These are phyloP conservation scores for Drosophila algonquin DNA, from an alignment of 2,888 invertebrate genomes.

Conservation along the genomic window DNA sequence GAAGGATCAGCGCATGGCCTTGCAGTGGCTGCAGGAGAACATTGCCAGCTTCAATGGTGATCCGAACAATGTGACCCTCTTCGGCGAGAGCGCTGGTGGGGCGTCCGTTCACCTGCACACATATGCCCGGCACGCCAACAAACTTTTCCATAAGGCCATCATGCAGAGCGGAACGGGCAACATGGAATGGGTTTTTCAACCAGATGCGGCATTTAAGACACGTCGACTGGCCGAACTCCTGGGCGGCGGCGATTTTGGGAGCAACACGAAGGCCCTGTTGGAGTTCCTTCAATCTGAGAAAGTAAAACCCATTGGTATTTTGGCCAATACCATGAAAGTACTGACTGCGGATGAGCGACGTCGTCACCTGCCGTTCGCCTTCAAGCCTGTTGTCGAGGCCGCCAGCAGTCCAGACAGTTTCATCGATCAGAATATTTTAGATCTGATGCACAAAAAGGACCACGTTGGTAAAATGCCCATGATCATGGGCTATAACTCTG, in stretches of 20 bases:
- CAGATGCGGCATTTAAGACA: slow-evolving; percentile 62
- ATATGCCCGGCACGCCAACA: slow-evolving; percentile 74
- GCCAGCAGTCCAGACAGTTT: slow-evolving; percentile 72
- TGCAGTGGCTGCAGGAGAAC: slow-evolving; percentile 84
- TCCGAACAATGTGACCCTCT: slow-evolving; percentile 81
- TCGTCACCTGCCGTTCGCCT: slow-evolving; percentile 74
- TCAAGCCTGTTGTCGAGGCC: slow-evolving; percentile 80
- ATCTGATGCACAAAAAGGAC: slow-evolving; percentile 83
- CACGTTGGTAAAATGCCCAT: slow-evolving; percentile 84
- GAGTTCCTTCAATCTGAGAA: slow-evolving; percentile 68
- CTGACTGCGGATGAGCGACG: slow-evolving; percentile 77
- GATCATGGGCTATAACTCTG: slow-evolving; percentile 85
- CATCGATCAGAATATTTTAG: slow-evolving; percentile 83
- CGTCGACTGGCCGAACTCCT: slow-evolving; percentile 72
- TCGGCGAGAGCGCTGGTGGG: slow-evolving; percentile 83
- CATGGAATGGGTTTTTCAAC: slow-evolving; percentile 82
- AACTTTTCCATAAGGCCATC: slow-evolving; percentile 82
- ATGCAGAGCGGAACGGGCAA: slow-evolving; percentile 81
- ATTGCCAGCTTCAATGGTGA: slow-evolving; percentile 84
- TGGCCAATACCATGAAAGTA: slow-evolving; percentile 52
- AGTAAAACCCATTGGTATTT: slow-evolving; percentile 56
- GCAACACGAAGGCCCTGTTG: slow-evolving; percentile 54
- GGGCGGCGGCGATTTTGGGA: slow-evolving; percentile 55
- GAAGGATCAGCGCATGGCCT: slow-evolving; percentile 84
- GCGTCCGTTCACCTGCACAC: slow-evolving; percentile 80